phyloP scores from a whole-genome alignment of 2,888 invertebrate species.

The Steinernema scapterisci region DNA sequence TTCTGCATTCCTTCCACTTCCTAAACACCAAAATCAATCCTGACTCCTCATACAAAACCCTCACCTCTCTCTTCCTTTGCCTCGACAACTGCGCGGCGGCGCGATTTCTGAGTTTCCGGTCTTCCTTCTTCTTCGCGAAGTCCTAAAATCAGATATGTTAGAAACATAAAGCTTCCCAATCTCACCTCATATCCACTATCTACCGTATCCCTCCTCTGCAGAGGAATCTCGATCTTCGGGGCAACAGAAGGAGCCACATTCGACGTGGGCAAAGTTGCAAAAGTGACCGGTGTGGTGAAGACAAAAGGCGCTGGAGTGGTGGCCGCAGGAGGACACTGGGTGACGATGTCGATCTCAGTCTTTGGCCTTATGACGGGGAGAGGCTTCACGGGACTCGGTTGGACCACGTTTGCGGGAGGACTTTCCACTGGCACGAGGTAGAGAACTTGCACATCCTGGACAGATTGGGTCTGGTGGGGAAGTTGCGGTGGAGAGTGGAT shows the following conservation, averaged over 20 bases:
- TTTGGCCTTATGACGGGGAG: conserved; percentile 1
- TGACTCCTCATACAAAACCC: not conserved
- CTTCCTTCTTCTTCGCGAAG: conserved; percentile 23
- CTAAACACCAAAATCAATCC: not conserved
- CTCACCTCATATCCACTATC: conserved; percentile 20
- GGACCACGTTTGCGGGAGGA: not conserved
- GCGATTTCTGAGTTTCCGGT: conserved; percentile 2
- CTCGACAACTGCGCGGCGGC: not conserved
- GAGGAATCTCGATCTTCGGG: conserved; percentile 2
- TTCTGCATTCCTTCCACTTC: conserved; percentile 24
- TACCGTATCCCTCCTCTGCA: conserved; percentile 5
- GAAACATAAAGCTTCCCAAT: not conserved
- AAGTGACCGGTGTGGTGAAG: not conserved
- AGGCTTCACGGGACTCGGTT: not conserved
- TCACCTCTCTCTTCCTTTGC: not conserved
- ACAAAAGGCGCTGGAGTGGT: conserved; percentile 10
- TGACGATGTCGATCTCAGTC: not conserved
- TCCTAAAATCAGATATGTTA: not conserved
- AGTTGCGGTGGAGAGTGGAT: not conserved
- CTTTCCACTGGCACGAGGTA: conserved; percentile 9
- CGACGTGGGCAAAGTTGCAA: not conserved
- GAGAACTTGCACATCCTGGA: conserved; percentile 14
- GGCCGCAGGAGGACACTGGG: not conserved
- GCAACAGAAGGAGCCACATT: not conserved
- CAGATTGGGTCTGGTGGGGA: not conserved